phyloP scores from a whole-genome alignment of 2,797 vertebrate species.

The Garrulus glandarius region DNA sequence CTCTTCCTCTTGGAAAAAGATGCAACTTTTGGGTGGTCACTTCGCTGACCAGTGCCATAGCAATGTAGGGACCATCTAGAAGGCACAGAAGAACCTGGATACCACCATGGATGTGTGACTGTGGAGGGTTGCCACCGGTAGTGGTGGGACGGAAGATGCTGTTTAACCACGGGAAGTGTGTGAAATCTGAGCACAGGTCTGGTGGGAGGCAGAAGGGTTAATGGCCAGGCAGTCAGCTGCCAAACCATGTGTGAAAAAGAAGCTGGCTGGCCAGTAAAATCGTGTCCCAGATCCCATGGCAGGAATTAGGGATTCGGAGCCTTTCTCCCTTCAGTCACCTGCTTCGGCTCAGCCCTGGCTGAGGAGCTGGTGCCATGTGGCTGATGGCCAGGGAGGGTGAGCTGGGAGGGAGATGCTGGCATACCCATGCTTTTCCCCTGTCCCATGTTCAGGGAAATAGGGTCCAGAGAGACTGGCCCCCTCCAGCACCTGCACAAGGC shows the following conservation, averaged over 20 bases:
- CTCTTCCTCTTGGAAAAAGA: neutral
- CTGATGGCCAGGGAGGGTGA: neutral
- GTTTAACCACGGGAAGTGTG: neutral
- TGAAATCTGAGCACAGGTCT: neutral
- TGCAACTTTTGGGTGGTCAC: neutral
- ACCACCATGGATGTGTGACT: neutral
- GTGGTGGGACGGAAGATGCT: neutral
- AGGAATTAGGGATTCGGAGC: neutral
- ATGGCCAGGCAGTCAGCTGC: neutral
- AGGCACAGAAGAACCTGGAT: neutral
- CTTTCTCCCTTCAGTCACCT: slow-evolving; percentile 16
- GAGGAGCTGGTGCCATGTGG: neutral
- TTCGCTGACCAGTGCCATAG: neutral
- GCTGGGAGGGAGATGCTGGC: neutral
- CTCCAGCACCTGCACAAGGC: neutral
- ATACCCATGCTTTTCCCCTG: accelerated
- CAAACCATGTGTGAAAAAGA: slow-evolving; percentile 5
- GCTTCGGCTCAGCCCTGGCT: neutral
- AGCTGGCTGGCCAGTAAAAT: neutral
- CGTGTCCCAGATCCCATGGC: slow-evolving; percentile 24
- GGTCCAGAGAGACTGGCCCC: neutral
- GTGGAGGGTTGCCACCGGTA: neutral
- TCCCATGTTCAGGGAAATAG: neutral
- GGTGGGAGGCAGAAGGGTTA: slow-evolving; percentile 6
- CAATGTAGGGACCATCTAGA: neutral